phyloP scores from a whole-genome alignment of 2,797 vertebrate genomes.

The Dendrocincla tyrannina region DNA sequence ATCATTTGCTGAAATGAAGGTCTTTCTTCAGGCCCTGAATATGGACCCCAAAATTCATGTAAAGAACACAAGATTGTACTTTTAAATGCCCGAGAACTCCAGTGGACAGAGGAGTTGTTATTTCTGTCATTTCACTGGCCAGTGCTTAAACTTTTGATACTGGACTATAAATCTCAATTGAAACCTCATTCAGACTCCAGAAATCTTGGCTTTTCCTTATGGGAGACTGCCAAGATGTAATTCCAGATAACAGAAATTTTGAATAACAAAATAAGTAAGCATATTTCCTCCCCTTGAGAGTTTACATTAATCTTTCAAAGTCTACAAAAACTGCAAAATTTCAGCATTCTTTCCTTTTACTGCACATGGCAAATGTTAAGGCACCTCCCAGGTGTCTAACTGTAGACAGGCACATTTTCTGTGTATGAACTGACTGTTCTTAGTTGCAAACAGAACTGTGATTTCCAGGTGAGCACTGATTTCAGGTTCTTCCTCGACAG shows the following conservation, averaged over 20 bases:
- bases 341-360: neutral
- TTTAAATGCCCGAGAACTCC: neutral
- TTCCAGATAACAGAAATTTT: neutral
- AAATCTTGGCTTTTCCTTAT: neutral
- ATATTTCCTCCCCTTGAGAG: neutral
- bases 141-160: neutral
- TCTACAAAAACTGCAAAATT: neutral
- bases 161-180: neutral
- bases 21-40: neutral
- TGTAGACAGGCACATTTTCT: neutral
- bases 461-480: slow-evolving; percentile 17
- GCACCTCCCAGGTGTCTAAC: neutral
- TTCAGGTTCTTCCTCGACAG: slow-evolving; percentile 5
- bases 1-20: neutral
- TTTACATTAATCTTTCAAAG: neutral
- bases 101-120: neutral
- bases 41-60: neutral
- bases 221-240: neutral
- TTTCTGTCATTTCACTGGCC: neutral
- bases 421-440: neutral
- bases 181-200: neutral
- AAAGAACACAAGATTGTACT: neutral
- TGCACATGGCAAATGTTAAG: neutral
- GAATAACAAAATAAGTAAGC: neutral
- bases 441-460: neutral